phyloP scores from a whole-genome alignment of 1,140 invertebrate species.

The Sycophila sp. region DNA sequence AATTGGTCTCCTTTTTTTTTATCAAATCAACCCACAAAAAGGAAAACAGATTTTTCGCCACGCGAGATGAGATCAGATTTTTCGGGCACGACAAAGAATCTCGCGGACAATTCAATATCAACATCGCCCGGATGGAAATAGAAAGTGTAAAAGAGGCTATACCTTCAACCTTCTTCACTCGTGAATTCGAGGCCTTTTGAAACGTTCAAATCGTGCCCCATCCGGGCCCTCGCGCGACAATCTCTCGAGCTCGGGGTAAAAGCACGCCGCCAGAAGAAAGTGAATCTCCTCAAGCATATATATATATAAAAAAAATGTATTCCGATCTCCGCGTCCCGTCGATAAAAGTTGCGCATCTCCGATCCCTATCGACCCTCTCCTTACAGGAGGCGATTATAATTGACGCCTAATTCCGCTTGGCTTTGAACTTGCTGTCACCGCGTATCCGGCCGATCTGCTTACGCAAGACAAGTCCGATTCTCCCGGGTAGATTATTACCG shows the following conservation, averaged over 20 bases:
- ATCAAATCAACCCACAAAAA: too few species aligned
- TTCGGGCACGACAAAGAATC: background rate
- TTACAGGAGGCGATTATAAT: too few species aligned
- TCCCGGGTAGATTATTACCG: too few species aligned
- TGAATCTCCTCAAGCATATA: conserved; percentile 26
- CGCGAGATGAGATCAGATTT: too few species aligned
- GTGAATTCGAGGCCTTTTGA: conserved; percentile 35
- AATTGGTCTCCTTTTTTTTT: too few species aligned
- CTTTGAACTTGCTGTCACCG: conserved; percentile 29
- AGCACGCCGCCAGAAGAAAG: conserved; percentile 27
- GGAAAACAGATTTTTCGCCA: too few species aligned
- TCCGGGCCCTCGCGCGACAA: conserved; percentile 33
- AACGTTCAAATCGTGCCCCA: conserved; percentile 38
- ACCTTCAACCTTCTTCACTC: conserved; percentile 36
- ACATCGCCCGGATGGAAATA: background rate
- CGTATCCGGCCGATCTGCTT: conserved; percentile 14
- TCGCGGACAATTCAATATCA: background rate
- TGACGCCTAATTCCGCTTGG: conserved; percentile 15
- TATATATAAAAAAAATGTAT: too few species aligned
- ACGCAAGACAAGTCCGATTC: conserved; percentile 15
- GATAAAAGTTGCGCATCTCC: too few species aligned
- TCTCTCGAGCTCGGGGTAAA: too few species aligned
- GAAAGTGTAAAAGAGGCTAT: conserved; percentile 23
- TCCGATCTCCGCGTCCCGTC: too few species aligned
- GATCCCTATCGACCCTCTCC: too few species aligned